Percentiles rank a stretch among this genome's conserved stretches.
phyloP scores from a whole-genome alignment of 2,797 vertebrate genomes.

The Lepidocolaptes lacrymiger region DNA sequence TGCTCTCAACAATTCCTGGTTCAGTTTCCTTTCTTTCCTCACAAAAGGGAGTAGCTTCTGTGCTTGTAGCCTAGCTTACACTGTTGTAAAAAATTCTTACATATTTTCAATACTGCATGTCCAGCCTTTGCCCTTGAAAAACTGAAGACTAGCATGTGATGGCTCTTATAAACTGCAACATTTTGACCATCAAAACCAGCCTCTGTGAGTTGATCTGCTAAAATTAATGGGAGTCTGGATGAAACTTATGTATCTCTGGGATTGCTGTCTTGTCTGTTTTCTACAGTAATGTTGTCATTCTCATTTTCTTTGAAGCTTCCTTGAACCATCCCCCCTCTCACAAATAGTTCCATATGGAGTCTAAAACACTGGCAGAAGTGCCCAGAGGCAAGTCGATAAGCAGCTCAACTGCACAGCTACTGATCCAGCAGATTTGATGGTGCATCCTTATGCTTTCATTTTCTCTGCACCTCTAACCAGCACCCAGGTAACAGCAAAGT shows the following conservation, averaged over 20 bases:
- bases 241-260: not conserved
- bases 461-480: not conserved
- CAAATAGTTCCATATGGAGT: slow-evolving; percentile 53
- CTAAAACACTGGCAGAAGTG: slow-evolving; percentile 13
- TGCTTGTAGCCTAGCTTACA: not conserved
- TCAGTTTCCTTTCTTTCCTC: not conserved
- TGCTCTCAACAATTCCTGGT: not conserved
- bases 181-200: not conserved
- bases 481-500: not conserved
- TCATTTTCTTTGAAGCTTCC: slow-evolving; percentile 56
- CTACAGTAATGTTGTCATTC: slow-evolving; percentile 44
- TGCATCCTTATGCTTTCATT: not conserved
- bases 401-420: not conserved
- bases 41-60: not conserved
- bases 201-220: slow-evolving; percentile 1
- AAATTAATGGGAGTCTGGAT: slow-evolving; percentile 9
- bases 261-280: slow-evolving; percentile 32
- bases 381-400: not conserved
- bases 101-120: not conserved
- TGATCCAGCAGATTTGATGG: not conserved
- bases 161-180: not conserved
- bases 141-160: not conserved
- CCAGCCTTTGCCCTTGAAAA: not conserved
- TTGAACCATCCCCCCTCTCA: slow-evolving; percentile 22
- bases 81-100: not conserved